Evolutionary conservation across 2,888 invertebrate genomes (phyloP).

Genomic region (Rhimphoctona megacephalus): DNA sequence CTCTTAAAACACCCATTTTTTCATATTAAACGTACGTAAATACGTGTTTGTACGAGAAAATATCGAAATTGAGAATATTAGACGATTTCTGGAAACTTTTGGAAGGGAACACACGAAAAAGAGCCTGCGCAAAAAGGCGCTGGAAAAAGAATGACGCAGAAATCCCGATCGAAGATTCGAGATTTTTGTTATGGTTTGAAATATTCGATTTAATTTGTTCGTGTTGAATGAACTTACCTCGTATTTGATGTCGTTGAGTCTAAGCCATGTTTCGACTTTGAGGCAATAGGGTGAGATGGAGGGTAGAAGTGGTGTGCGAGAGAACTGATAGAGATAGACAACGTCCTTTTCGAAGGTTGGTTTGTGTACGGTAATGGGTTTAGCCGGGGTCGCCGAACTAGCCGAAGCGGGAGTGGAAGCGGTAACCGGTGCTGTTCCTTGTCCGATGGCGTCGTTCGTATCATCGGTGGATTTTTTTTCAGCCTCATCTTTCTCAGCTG

Average conservation of each 20-base stretch:
- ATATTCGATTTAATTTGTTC: neutral
- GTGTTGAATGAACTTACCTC: slow-evolving; percentile 90
- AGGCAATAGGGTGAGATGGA: slow-evolving; percentile 97
- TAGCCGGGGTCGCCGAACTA: slow-evolving; percentile 88
- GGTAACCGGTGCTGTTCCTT: slow-evolving; percentile 84
- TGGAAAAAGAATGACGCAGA: neutral
- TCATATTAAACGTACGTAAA: neutral
- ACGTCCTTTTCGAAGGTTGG: slow-evolving; percentile 95
- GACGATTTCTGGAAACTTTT: neutral
- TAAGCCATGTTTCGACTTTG: slow-evolving; percentile 98
- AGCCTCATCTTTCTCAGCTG: slow-evolving; percentile 81
- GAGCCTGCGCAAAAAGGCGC: neutral
- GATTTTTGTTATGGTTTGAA: neutral
- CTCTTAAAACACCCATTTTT: neutral
- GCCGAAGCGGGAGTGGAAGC: slow-evolving; percentile 86
- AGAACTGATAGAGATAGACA: slow-evolving; percentile 97
- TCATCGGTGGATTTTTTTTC: slow-evolving; percentile 83
- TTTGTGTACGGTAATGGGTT: slow-evolving; percentile 93
- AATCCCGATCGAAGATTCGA: neutral
- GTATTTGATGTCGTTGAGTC: slow-evolving; percentile 96
- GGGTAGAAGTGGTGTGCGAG: slow-evolving; percentile 95
- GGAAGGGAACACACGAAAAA: neutral
- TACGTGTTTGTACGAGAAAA: neutral
- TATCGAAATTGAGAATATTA: neutral
- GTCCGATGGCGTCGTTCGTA: slow-evolving; percentile 82